Evolutionary conservation across 2,113 vertebrate species (phyloP), one percentile per base, ranked within the genome.

Genomic region (Vulpes vulpes): DNA sequence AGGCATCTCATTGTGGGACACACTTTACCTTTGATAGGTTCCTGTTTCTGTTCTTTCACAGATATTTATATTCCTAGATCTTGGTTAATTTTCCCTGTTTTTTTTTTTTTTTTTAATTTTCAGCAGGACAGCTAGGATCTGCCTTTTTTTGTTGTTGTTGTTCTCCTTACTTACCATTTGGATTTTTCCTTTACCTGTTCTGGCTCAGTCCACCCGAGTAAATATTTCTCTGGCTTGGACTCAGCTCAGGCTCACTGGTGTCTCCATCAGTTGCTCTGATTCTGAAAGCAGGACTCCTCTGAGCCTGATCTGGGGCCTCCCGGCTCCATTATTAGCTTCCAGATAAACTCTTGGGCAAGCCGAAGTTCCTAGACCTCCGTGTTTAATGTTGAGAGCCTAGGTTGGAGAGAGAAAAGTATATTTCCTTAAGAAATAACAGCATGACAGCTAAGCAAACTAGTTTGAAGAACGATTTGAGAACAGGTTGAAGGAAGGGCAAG

Each of bases 141-240:
- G 59, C 74, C 38, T 76, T 35, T 91, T 49, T 93, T 43, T 35
- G 35, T 35, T 35, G 35, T 19, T 92, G 78, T 38, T 69, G 67
- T 69, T 20, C 49, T 84, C n/a, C 59, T 81, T 74, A 35, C 16
- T 94, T 90, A 32, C 15, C 55, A 53, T 93, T 88, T 80, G 27
- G 32, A 71, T 94, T 82, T 59, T 89, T 62, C 30, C 4, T 94
- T 89, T 73, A 69, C 22, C 69, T 97, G 0, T 95, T 91, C 57
- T 84, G 59, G 38, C n/a, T 88, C 27, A 1, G 14, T 30, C 57
- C 69, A 83, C 74, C 64, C 74, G 71, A 90, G 16, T 92, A 92
- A 93, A 85, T 43, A 78, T 64, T 49, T 91, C 35, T 74, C 27
- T 62, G 19, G 16, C 69, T 95, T 69, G 86, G 49, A 83, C 23